A percentile compares a stretch with the other conserved stretches of the same genome.
These are phyloP conservation scores for Plemyria rubiginata DNA, from an alignment of 2,888 invertebrate species.

Conservation along the genomic window DNA sequence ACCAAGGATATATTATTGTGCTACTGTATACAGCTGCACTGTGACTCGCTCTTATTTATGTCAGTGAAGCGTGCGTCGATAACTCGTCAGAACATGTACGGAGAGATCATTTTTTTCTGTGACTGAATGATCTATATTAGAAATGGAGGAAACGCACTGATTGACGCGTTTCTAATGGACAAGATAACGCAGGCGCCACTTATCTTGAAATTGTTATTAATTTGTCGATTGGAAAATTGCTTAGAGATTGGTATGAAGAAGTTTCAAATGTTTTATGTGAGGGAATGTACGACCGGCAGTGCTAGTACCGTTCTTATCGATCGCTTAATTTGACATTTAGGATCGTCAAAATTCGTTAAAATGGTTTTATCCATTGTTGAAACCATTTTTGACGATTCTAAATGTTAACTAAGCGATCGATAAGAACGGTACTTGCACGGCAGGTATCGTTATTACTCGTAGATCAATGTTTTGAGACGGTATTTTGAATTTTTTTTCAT, in stretches of 20 bases:
- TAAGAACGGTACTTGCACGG: too few relatives aligned
- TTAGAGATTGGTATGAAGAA: constrained; percentile 8
- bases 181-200: constrained; percentile 42
- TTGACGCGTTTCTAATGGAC: constrained; percentile 49
- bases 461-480: too few relatives aligned
- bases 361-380: too few relatives aligned
- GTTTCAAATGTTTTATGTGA: constrained; percentile 8
- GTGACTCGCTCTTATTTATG: constrained; percentile 45
- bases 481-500: too few relatives aligned
- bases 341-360: too few relatives aligned
- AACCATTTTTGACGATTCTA: too few relatives aligned
- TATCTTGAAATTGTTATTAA: constrained; percentile 42
- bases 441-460: too few relatives aligned
- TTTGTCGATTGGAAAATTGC: constrained; percentile 39
- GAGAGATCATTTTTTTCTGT: constrained; percentile 18
- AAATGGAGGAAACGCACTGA: constrained; percentile 47
- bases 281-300: background rate
- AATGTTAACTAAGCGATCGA: too few relatives aligned
- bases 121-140: constrained; percentile 39
- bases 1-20: background rate
- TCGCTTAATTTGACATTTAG: too few relatives aligned
- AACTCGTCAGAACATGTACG: constrained; percentile 40
- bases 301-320: too few relatives aligned
- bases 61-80: constrained; percentile 44
- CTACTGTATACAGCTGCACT: constrained; percentile 31